Percentiles rank a stretch among this genome's conserved stretches.
phyloP scores from a whole-genome alignment of 2,888 invertebrate genomes.

The Xestia ashworthii region DNA sequence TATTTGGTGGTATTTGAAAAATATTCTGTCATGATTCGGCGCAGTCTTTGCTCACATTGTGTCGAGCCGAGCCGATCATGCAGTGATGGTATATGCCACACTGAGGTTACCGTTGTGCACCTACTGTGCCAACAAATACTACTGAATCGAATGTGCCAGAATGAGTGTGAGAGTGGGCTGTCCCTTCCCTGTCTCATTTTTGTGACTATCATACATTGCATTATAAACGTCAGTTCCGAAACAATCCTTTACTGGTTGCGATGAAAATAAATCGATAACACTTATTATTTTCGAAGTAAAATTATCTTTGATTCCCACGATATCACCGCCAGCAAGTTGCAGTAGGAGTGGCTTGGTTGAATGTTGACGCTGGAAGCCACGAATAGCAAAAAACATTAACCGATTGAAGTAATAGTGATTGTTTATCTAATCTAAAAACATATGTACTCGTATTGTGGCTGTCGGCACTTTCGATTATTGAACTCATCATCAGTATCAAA shows the following conservation, averaged over 20 bases:
- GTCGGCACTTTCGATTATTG: slow-evolving; percentile 14
- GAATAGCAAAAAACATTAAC: slow-evolving; percentile 7
- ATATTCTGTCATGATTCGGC: neutral
- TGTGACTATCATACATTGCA: neutral
- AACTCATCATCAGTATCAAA: neutral
- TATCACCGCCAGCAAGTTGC: neutral
- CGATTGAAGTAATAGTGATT: slow-evolving; percentile 8
- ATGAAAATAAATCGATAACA: neutral
- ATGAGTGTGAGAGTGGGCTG: neutral
- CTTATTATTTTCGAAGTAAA: neutral
- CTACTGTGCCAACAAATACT: neutral
- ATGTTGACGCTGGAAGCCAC: neutral
- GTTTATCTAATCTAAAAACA: slow-evolving; percentile 47
- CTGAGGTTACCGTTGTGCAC: neutral
- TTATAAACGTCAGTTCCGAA: neutral
- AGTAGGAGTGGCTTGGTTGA: neutral
- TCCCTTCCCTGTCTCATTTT: neutral
- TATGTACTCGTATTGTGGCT: slow-evolving; percentile 39
- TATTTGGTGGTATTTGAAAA: neutral
- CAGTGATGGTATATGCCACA: neutral
- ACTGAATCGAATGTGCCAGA: neutral
- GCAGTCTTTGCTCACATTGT: neutral
- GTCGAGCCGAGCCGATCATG: neutral
- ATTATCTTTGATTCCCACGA: neutral
- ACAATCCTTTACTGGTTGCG: neutral